Evolutionary conservation across 2,797 vertebrate species (phyloP), one percentile per base, ranked within the genome.

Genomic region (Benthosema pterotum): DNA sequence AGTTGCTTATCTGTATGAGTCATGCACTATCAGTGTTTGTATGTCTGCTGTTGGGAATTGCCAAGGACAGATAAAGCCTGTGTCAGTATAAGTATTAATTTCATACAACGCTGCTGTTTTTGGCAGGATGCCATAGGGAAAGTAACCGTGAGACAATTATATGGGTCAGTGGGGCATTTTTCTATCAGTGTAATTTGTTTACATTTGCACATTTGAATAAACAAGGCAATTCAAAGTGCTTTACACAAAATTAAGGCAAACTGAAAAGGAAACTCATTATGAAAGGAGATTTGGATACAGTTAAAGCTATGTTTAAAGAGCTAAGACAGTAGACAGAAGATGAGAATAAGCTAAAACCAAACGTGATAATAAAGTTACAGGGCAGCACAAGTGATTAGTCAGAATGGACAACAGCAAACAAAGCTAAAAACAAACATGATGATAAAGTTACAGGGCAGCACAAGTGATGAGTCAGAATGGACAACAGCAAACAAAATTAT

Each of bases 1-100:
- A 32, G 68, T 76, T 77, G 67, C n/a, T 60, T 70, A 62, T 72
- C 43, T 62, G 3, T 52, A 60, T 73, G 75, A 82, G 59, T 86
- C 78, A 67, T 48, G 13, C 56, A n/a, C 51, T 63, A 9, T 74
- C 11, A 47, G 28, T 17, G 3, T 48, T 63, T 67, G 58, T 72
- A 65, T 70, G 70, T 80, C 16, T 67, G 57, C 15, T 80, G 82
- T 75, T 73, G 69, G 78, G 79, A 82, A 82, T 66, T 17, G 73
- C 77, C 67, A 63, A 71, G 51, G 49, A 50, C 48, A 78, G 67
- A 59, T 79, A 60, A 79, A 52, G 32, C 60, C 50, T 53, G 43
- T 43, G 15, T 2, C 14, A 13, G 3, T 11, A 56, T 68, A 87
- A 42, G 52, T 69, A 11, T 25, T 58, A 25, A 38, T 45, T 54